These are phyloP conservation scores for Folsomia candida DNA, from an alignment of 2,888 invertebrate genomes.

Conservation along the genomic window DNA sequence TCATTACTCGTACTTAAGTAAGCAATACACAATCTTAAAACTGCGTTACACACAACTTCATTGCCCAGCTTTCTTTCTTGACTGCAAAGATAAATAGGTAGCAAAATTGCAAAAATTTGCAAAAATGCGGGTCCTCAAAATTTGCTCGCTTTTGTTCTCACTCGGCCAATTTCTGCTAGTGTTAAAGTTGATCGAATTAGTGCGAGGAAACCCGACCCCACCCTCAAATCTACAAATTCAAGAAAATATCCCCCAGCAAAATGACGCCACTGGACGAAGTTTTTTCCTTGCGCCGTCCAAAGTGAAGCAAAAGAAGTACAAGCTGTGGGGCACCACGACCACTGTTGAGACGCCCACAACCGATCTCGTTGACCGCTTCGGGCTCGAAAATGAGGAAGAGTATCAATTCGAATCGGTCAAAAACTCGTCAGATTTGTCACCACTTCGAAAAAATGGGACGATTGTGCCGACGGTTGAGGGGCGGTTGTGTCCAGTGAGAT, in stretches of 20 bases:
- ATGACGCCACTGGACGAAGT: neutral
- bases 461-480: neutral
- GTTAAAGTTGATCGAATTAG: slow-evolving; percentile 46
- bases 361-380: neutral
- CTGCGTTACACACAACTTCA: no score
- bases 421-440: neutral
- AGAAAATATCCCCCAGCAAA: no score
- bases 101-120: no score
- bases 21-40: neutral
- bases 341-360: neutral
- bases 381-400: neutral
- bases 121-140: slow-evolving; percentile 41
- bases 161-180: slow-evolving; percentile 44
- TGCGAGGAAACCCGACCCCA: slow-evolving; percentile 30
- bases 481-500: slow-evolving; percentile 43
- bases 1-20: neutral
- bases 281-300: neutral
- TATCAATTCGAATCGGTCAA: neutral
- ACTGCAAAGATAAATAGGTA: no score
- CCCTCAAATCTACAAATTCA: no score
- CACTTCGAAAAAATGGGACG: neutral
- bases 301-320: neutral
- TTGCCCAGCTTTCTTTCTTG: no score
- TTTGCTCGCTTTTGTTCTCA: slow-evolving; percentile 40
- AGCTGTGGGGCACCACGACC: neutral